Conservation (phyloP, 2,797 vertebrate species). For the Danio choprae region DNA sequence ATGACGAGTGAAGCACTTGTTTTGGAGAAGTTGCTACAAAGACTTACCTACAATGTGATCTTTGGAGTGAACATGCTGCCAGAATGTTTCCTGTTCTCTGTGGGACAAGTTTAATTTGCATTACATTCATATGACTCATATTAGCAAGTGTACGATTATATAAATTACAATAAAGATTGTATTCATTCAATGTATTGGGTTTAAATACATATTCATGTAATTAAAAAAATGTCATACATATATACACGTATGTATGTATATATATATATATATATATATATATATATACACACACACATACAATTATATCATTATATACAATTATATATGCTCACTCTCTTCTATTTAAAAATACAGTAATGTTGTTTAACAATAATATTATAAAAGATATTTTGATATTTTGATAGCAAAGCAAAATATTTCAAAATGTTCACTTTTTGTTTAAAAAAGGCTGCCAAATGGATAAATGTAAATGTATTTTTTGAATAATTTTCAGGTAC, state of each 20-base stretch:
- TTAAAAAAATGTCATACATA: too few relatives aligned
- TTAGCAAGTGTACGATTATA: background rate
- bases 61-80: slow-evolving; percentile 45
- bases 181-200: too few relatives aligned
- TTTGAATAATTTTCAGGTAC: background rate
- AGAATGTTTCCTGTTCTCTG: slow-evolving; percentile 55
- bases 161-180: too few relatives aligned
- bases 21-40: background rate
- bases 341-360: too few relatives aligned
- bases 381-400: too few relatives aligned
- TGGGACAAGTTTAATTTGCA: background rate
- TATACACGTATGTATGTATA: too few relatives aligned
- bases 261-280: too few relatives aligned
- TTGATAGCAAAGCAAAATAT: too few relatives aligned
- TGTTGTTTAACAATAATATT: too few relatives aligned
- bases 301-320: too few relatives aligned
- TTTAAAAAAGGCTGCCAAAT: background rate
- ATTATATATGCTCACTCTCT: too few relatives aligned
- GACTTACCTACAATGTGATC: slow-evolving; percentile 54
- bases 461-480: background rate
- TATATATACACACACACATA: too few relatives aligned
- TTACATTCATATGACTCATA: background rate
- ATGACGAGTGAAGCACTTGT: background rate
- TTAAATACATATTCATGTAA: background rate
- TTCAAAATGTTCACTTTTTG: background rate